Base-by-base conservation (phyloP, 2,113 vertebrate genomes). In the Poeciliopsis retropinna region DNA sequence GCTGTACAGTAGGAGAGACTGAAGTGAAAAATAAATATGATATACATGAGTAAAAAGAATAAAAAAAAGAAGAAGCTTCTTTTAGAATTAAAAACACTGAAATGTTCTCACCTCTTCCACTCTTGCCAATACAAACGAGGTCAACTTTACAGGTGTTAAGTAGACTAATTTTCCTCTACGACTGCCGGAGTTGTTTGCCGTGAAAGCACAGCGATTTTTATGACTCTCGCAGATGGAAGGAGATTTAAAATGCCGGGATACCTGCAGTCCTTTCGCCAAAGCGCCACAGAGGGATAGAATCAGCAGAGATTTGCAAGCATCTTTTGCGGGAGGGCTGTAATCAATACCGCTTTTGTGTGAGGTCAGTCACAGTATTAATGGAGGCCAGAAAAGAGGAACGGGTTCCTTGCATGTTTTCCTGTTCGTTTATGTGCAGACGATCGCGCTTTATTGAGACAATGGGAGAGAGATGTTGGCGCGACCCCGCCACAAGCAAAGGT, bases 371-470 rank as follows among this genome's bases (percentile, higher is more conserved):
- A 7, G 71, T 57, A 73, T 88, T 88, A 70, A 88, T 39, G 0
- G 51, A 78, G 80, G 81, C 74, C 77, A 78, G 39, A 39, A 70
- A 31, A 63, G 76, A 22, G 67, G 19, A 65, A 70, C 9, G 32
- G 81, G 73, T 17, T 3, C 57, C 64, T 81, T 30, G 29, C 68
- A 73, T 79, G 62, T 83, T 80, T 85, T 64, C 62, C 80, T 82
- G 47, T 84, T 87, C 75, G 80, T 84, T 68, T 73, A 71, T 76
- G 39, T 0, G 73, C 66, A 57, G 75, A 79, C 61, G 62, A 37
- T 68, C 64, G 68, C 39, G 47, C 73, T 83, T 79, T 72, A 80
- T 65, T 78, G 85, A 89, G 76, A 89, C 89, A 88, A 88, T 81
- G 44, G n/a, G 30, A 76, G 63, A 60, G 83, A 87, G 76, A 92